Conservation (phyloP, 64 coral and sea anemone genomes). For the Catalaphyllia jardinei region DNA sequence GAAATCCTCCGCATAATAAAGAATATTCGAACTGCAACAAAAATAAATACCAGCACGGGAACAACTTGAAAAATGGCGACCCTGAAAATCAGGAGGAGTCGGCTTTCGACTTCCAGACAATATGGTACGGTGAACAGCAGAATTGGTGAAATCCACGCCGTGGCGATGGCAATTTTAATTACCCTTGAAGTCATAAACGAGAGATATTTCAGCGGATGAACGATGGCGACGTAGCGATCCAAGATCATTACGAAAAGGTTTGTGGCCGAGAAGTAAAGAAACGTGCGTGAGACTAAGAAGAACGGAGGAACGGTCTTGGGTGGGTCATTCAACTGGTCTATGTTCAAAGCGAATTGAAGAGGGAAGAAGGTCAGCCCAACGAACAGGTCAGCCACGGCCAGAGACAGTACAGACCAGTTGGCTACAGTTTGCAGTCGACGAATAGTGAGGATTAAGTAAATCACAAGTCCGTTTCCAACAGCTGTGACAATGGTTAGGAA, state of each 20-base stretch:
- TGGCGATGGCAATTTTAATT: not conserved
- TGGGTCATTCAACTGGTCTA: not conserved
- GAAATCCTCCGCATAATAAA: constrained; percentile 31
- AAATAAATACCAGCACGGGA: not conserved
- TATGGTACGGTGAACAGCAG: not conserved
- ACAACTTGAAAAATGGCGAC: not conserved
- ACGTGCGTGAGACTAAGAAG: constrained; percentile 20
- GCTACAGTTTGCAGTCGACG: not conserved
- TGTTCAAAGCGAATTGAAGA: constrained; percentile 22
- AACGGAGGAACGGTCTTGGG: not conserved
- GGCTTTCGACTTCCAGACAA: not conserved
- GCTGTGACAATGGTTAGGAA: not conserved
- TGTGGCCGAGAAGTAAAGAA: constrained; percentile 35
- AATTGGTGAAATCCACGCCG: constrained; percentile 21
- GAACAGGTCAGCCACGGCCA: constrained; percentile 16
- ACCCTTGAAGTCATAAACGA: not conserved
- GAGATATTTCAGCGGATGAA: constrained; percentile 30
- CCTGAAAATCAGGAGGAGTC: constrained; percentile 14
- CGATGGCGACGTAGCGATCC: constrained; percentile 28
- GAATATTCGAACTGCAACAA: constrained; percentile 12
- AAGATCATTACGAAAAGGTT: constrained; percentile 45
- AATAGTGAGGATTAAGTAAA: constrained; percentile 14
- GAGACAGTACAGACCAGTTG: constrained; percentile 34
- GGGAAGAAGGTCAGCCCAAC: constrained; percentile 27
- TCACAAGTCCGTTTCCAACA: constrained; percentile 40